Conservation (phyloP, 1,140 invertebrate genomes). For the Mamestra configurata region DNA sequence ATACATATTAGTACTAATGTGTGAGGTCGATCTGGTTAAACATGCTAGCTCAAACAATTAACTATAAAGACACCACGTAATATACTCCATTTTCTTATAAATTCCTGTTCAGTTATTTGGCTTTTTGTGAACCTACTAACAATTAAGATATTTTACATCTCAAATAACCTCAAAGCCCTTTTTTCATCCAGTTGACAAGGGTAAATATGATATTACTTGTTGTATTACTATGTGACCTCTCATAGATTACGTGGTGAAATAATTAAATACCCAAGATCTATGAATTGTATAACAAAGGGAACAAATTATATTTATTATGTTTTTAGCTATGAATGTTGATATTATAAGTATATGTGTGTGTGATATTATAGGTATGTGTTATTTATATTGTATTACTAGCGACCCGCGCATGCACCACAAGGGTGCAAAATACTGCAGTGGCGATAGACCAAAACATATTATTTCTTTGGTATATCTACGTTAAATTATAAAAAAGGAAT, state of each 20-base stretch:
- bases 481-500: too few species aligned
- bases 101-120: neutral
- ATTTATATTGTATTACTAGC: too few species aligned
- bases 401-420: too few species aligned
- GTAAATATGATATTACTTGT: neutral
- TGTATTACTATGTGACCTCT: neutral
- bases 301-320: neutral
- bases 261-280: neutral
- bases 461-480: too few species aligned
- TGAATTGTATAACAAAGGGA: neutral
- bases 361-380: too few species aligned
- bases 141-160: neutral
- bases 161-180: neutral
- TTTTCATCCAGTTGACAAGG: neutral
- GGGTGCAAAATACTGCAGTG: too few species aligned
- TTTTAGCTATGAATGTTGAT: too few species aligned
- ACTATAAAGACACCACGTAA: neutral
- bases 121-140: neutral
- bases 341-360: too few species aligned
- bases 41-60: neutral
- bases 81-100: neutral
- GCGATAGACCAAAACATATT: too few species aligned
- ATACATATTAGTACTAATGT: neutral
- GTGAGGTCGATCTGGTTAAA: neutral
- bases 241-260: neutral